phyloP scores from a whole-genome alignment of 2,888 invertebrate genomes.

The Mamestra brassicae region DNA sequence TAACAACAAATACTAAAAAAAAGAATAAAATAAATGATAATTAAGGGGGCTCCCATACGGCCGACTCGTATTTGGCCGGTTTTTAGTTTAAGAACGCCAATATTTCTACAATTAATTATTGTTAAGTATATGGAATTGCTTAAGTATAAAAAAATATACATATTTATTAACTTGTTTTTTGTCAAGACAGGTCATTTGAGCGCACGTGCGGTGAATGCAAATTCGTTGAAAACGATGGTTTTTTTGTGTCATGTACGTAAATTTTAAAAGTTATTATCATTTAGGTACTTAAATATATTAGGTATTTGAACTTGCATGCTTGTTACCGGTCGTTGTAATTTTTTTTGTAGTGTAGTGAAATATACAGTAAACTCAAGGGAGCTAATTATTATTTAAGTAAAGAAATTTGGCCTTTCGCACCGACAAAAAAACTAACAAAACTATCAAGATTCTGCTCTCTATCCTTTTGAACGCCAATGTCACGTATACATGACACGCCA shows the following conservation, averaged over 20 bases:
- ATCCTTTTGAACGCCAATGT: too few relatives aligned
- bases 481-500: too few relatives aligned
- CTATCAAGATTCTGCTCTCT: not conserved
- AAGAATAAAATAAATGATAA: too few relatives aligned
- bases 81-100: conserved; percentile 34
- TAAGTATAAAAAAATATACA: not conserved
- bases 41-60: too few relatives aligned
- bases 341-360: not conserved
- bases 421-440: not conserved
- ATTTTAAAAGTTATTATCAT: not conserved
- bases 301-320: not conserved
- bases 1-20: too few relatives aligned
- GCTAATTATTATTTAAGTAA: too few relatives aligned
- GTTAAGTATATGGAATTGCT: not conserved
- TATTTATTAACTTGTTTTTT: conserved; percentile 45
- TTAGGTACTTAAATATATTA: conserved; percentile 4
- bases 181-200: conserved; percentile 58
- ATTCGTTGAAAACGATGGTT: conserved; percentile 22
- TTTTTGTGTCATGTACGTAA: conserved; percentile 49
- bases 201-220: conserved; percentile 61
- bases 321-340: conserved; percentile 17
- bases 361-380: not conserved
- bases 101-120: conserved; percentile 9
- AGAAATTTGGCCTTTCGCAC: not conserved
- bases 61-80: too few relatives aligned